These are phyloP conservation scores for Platycnemis pennipes DNA, from an alignment of 2,888 invertebrate genomes.

Conservation along the genomic window DNA sequence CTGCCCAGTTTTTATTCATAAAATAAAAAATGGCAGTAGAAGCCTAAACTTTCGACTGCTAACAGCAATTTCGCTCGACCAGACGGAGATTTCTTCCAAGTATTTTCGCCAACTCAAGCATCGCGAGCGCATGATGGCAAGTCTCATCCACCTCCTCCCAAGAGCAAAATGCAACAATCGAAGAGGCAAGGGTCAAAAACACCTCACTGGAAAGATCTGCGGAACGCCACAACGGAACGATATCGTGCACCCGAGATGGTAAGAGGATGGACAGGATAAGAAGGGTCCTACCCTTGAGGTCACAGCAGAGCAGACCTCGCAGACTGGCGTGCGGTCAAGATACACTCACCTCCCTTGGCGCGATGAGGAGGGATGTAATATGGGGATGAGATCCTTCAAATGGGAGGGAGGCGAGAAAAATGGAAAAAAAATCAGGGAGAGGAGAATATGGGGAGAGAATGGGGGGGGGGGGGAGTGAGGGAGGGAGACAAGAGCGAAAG, in stretches of 20 bases:
- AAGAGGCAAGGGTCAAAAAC: background rate
- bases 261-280: slow-evolving; percentile 15
- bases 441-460: background rate
- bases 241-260: background rate
- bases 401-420: background rate
- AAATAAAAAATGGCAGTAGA: no score
- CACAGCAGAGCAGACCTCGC: background rate
- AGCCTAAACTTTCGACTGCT: no score
- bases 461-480: background rate
- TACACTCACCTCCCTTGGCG: background rate
- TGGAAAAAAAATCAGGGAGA: background rate
- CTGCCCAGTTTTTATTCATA: no score
- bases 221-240: background rate
- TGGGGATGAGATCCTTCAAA: background rate
- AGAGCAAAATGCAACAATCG: background rate
- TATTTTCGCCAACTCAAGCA: background rate
- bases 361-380: background rate
- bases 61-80: background rate
- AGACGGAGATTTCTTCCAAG: background rate
- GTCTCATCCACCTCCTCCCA: background rate
- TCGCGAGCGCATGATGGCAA: background rate
- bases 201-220: background rate
- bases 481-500: background rate
- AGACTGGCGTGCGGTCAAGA: slow-evolving; percentile 55
- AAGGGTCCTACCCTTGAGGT: background rate